Evolutionary conservation across 2,113 vertebrate genomes (phyloP).

Genomic region (Natator depressus): DNA sequence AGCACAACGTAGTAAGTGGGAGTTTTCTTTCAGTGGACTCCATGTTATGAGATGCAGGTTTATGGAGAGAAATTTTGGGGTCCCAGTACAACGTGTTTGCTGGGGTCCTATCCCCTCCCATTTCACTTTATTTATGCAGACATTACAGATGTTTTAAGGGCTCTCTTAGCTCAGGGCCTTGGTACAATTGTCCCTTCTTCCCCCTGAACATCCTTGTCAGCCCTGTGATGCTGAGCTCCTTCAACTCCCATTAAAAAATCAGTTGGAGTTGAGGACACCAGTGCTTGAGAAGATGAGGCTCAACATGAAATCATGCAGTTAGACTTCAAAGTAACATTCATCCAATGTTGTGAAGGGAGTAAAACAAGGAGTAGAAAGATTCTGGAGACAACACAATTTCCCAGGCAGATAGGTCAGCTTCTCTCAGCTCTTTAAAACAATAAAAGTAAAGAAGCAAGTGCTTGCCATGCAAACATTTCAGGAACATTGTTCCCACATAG

Average conservation of each 20-base stretch:
- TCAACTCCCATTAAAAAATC: neutral
- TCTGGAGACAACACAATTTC: neutral
- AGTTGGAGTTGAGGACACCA: neutral
- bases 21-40: neutral
- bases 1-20: neutral
- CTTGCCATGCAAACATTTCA: neutral
- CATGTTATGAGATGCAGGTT: neutral
- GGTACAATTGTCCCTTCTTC: neutral
- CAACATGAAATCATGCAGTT: neutral
- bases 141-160: neutral
- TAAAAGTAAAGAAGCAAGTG: neutral
- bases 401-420: neutral
- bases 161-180: neutral
- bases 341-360: neutral
- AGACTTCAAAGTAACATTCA: neutral
- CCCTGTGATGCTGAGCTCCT: neutral
- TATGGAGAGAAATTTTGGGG: neutral
- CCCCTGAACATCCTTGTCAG: neutral
- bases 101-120: neutral
- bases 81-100: neutral
- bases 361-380: neutral
- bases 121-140: neutral
- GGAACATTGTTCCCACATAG: neutral
- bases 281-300: neutral
- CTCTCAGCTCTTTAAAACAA: neutral